Conservation (phyloP, 1,140 invertebrate species). For the Tribolium madens region DNA sequence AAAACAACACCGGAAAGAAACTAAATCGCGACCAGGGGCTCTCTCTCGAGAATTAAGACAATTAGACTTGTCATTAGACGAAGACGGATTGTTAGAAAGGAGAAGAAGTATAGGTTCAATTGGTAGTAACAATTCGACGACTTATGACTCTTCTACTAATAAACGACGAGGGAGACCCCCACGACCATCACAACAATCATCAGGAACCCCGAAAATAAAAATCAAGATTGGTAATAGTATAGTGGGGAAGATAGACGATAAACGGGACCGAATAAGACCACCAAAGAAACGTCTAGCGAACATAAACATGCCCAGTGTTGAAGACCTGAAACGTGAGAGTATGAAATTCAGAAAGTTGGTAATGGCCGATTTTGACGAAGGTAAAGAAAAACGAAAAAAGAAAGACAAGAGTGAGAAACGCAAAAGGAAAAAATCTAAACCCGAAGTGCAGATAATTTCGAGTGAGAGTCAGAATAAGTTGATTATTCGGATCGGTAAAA, state of each 20-base stretch:
- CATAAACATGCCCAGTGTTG: constrained; percentile 70
- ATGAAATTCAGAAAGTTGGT: constrained; percentile 89
- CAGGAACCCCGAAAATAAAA: constrained; percentile 80
- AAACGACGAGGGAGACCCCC: constrained; percentile 71
- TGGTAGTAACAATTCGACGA: constrained; percentile 63
- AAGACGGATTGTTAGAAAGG: constrained; percentile 65
- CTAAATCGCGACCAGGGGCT: constrained; percentile 64
- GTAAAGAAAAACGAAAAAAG: constrained; percentile 74
- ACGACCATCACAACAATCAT: constrained; percentile 61
- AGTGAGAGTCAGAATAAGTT: constrained; percentile 74
- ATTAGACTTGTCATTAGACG: constrained; percentile 67
- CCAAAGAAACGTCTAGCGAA: constrained; percentile 84
- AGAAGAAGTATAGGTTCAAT: constrained; percentile 66
- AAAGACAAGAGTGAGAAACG: constrained; percentile 74
- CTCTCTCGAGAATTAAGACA: constrained; percentile 71
- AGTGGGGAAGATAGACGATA: constrained; percentile 66
- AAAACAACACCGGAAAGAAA: constrained; percentile 78
- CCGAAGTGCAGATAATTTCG: constrained; percentile 71
- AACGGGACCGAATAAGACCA: constrained; percentile 73
- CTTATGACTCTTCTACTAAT: constrained; percentile 63
- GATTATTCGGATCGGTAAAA: constrained; percentile 74
- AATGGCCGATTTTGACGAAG: constrained; percentile 80
- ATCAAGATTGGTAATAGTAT: constrained; percentile 81
- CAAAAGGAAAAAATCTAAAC: constrained; percentile 76
- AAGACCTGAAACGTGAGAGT: constrained; percentile 84